Evolutionary conservation across 2,113 vertebrate genomes (phyloP).

Genomic region (Takifugu flavidus): DNA sequence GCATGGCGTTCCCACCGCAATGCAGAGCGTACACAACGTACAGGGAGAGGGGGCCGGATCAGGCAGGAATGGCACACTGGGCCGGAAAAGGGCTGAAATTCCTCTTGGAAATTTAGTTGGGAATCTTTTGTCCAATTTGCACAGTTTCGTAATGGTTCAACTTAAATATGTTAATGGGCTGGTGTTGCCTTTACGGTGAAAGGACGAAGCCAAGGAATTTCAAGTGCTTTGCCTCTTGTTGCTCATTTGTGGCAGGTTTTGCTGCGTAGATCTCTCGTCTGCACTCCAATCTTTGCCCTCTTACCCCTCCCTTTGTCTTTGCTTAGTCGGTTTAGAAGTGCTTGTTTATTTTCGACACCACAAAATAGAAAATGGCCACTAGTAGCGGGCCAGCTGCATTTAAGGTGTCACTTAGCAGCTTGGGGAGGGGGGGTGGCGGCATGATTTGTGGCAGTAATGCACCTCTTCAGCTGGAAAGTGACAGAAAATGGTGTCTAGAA

Average conservation of each 20-base stretch:
- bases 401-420: slow-evolving; percentile 28
- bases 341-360: slow-evolving; percentile 7
- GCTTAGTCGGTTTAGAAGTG: neutral
- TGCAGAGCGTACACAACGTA: slow-evolving; percentile 56
- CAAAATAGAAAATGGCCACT: slow-evolving; percentile 18
- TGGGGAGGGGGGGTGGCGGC: slow-evolving; percentile 8
- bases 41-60: slow-evolving; percentile 34
- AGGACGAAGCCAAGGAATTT: slow-evolving; percentile 19
- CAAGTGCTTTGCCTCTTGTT: slow-evolving; percentile 20
- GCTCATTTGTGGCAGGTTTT: slow-evolving; percentile 16
- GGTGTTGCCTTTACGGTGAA: slow-evolving; percentile 2
- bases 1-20: slow-evolving; percentile 63
- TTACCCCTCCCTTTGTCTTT: neutral
- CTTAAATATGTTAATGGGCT: slow-evolving; percentile 11
- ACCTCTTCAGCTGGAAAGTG: no score
- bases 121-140: slow-evolving; percentile 53
- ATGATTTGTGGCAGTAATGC: neutral
- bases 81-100: slow-evolving; percentile 63
- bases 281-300: neutral
- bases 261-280: neutral
- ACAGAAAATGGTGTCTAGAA: slow-evolving; percentile 2
- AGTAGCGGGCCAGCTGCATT: slow-evolving; percentile 19
- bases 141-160: slow-evolving; percentile 18
- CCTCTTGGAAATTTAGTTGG: slow-evolving; percentile 49
- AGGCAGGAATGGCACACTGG: slow-evolving; percentile 57